Conservation (phyloP, 2,797 vertebrate genomes). For the Hoplostethus mediterraneus region DNA sequence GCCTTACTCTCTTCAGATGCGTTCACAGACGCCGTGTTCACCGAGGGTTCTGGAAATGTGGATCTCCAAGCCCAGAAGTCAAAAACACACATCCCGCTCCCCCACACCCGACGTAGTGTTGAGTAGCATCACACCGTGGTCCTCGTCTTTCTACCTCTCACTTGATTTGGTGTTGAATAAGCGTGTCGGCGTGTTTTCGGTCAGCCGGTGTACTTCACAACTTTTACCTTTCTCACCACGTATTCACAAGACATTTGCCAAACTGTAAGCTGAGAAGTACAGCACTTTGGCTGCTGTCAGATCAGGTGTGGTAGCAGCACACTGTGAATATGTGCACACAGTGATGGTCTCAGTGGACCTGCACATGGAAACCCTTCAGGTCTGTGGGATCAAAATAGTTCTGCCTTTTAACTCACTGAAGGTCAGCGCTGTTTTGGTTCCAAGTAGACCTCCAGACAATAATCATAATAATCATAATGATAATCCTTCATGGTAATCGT, state of each 20-base stretch:
- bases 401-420: neutral
- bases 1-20: conserved; percentile 74
- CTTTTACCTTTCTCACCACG: conserved; percentile 37
- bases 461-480: neutral
- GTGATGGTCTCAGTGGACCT: neutral
- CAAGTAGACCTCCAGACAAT: neutral
- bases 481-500: neutral
- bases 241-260: conserved; percentile 40
- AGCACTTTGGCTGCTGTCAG: conserved; percentile 54
- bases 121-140: conserved; percentile 27
- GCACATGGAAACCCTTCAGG: neutral
- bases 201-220: conserved; percentile 36
- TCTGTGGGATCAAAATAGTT: conserved; percentile 1
- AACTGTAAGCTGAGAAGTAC: conserved; percentile 41
- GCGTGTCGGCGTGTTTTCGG: conserved; percentile 37
- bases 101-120: conserved; percentile 59
- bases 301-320: conserved; percentile 52
- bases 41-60: conserved; percentile 66
- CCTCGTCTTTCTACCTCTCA: conserved; percentile 79
- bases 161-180: conserved; percentile 55
- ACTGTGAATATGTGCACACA: conserved; percentile 57
- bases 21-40: conserved; percentile 49
- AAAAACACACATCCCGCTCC: conserved; percentile 71
- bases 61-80: conserved; percentile 75
- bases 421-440: conserved; percentile 6